Percentiles rank a stretch among this genome's conserved stretches.
These are phyloP conservation scores for Manacus vitellinus DNA, from an alignment of 2,113 vertebrate genomes.

Conservation along the genomic window DNA sequence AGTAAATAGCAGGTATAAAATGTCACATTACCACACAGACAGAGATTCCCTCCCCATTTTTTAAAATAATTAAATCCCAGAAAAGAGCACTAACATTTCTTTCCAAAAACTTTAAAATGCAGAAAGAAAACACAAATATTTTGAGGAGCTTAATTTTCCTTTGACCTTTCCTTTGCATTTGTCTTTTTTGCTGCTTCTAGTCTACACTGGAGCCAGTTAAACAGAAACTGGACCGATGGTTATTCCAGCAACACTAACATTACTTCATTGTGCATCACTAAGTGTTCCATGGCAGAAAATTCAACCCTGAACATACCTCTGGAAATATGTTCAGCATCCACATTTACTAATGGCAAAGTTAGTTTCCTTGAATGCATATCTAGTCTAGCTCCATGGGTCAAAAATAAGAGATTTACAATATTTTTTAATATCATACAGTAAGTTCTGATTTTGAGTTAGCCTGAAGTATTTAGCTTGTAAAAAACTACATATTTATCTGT, in stretches of 20 bases:
- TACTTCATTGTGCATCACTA: not conserved
- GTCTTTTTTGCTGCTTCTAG: not conserved
- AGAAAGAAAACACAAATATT: not conserved
- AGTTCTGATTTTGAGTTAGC: not conserved
- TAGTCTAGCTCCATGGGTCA: not conserved
- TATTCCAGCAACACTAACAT: not conserved
- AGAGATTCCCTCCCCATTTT: not conserved
- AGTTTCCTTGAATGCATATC: not conserved
- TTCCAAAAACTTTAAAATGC: not conserved
- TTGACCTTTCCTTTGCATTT: not conserved
- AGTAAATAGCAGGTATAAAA: not conserved
- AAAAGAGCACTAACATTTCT: not conserved
- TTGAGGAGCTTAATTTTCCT: not conserved
- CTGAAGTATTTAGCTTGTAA: not conserved
- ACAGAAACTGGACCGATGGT: not conserved
- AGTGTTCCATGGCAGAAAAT: not conserved
- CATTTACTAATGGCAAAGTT: not conserved
- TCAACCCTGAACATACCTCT: not conserved
- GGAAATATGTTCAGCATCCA: not conserved
- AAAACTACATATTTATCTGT: not conserved
- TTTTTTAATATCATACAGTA: not conserved
- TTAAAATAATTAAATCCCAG: not conserved
- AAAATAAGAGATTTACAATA: not conserved
- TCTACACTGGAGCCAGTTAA: not conserved
- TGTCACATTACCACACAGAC: not conserved